Base-by-base conservation (phyloP, 2,888 invertebrate species). In the Spodoptera exigua region DNA sequence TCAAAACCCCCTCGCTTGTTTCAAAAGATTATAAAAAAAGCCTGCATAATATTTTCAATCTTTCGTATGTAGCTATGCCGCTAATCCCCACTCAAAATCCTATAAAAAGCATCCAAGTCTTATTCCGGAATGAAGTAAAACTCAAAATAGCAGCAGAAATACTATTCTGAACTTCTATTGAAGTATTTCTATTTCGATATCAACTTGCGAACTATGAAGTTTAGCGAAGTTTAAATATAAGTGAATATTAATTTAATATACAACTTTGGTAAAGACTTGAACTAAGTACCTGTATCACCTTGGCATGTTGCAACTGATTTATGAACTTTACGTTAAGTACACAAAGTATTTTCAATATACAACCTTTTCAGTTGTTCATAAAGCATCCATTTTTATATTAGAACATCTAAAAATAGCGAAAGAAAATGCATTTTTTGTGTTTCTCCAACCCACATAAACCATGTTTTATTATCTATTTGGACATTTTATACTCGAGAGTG, bases 401-500 rank as follows among this genome's bases (percentile, higher is more conserved):
- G 40, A 54, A 35, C 11, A 16, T 52, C 54, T 55, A 41, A 48
- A 52, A 44, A 49, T 53, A 49, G 56, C 40, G 32, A 21, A 51
- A 44, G 21, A 57, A 64, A 71, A 74, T 74, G 70, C 70, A 74
- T 58, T 53, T 70, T 74, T 70, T 60, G 57, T 71, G 64, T 71
- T 58, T 47, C 51, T 41, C 55, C 34, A 52, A 54, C 39, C 34
- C 27, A 52, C 64, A 64, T 69, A 70, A 69, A 74, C 35, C 41
- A 69, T 60, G 40, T 60, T 71, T 71, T 71, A 74, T 60, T 71
- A 58, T 60, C 60, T 60, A 44, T 60, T 74, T 60, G 52, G 70
- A 64, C 64, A 57, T 63, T 69, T 71, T 68, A 27, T 61, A 74
- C 48, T 17, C 51, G 48, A 36, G 2, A 51, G 39, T 58, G 44